Evolutionary conservation across 2,888 invertebrate species (phyloP).

Genomic region (Lycocerus yunnanus): DNA sequence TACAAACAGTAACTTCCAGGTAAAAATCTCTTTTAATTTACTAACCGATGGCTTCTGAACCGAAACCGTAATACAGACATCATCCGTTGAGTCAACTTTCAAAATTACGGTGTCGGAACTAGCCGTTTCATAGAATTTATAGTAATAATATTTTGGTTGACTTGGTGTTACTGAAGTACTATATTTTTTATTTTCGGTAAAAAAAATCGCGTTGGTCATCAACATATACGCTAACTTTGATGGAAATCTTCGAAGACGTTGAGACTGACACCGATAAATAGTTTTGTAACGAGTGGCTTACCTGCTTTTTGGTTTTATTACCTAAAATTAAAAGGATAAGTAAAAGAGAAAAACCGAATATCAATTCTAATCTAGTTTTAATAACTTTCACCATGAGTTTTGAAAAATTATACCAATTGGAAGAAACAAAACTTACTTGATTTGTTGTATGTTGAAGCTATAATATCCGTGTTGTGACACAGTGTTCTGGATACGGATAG

Average conservation of each 20-base stretch:
- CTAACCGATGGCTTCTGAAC: slow-evolving; percentile 75
- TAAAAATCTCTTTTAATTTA: slow-evolving; percentile 21
- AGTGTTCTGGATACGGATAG: slow-evolving; percentile 62
- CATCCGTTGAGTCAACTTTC: slow-evolving; percentile 66
- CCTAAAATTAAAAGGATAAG: no score
- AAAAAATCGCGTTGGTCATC: slow-evolving; percentile 63
- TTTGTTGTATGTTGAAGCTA: no score
- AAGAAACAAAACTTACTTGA: no score
- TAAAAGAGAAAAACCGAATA: no score
- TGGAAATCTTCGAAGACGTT: slow-evolving; percentile 61
- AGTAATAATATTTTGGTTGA: slow-evolving; percentile 66
- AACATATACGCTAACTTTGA: slow-evolving; percentile 61
- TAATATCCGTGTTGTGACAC: slow-evolving; percentile 61
- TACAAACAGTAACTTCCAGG: not conserved
- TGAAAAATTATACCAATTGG: no score
- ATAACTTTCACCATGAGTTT: no score
- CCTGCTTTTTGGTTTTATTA: no score
- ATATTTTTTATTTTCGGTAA: slow-evolving; percentile 51
- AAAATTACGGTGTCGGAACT: slow-evolving; percentile 58
- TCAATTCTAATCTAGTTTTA: no score
- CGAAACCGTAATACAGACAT: slow-evolving; percentile 76
- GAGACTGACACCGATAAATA: slow-evolving; percentile 61
- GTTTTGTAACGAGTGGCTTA: not conserved
- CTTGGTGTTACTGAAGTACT: slow-evolving; percentile 43
- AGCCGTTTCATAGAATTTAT: slow-evolving; percentile 59